phyloP scores from a whole-genome alignment of 2,113 vertebrate genomes.

The Pterocles burchelli region DNA sequence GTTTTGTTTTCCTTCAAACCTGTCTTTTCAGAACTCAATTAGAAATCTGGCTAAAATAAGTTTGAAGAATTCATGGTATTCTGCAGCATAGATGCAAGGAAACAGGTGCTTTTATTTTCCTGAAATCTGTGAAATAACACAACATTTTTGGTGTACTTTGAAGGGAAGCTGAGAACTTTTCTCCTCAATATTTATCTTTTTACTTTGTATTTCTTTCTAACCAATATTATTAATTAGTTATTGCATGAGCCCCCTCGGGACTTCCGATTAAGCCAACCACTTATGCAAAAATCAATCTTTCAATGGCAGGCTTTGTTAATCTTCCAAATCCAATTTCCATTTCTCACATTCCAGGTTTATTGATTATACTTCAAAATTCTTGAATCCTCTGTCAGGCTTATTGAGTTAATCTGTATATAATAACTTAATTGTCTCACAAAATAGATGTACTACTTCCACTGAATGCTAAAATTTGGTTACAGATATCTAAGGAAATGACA shows the following conservation, averaged over 20 bases:
- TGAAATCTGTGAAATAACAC: not conserved
- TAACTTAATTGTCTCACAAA: constrained; percentile 76
- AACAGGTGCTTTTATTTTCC: not conserved
- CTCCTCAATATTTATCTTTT: not conserved
- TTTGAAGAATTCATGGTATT: not conserved
- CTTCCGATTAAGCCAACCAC: constrained; percentile 9
- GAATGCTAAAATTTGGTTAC: constrained; percentile 66
- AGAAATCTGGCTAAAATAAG: not conserved
- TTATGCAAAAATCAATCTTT: constrained; percentile 62
- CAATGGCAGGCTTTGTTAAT: constrained; percentile 59
- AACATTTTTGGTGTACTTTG: not conserved
- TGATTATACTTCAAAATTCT: constrained; percentile 69
- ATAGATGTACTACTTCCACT: constrained; percentile 70
- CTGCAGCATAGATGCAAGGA: not conserved
- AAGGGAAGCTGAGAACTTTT: not conserved
- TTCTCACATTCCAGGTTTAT: constrained; percentile 72
- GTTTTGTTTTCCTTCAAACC: not conserved
- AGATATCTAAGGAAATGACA: constrained; percentile 64
- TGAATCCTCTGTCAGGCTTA: constrained; percentile 56
- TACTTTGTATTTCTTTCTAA: not conserved
- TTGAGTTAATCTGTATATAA: constrained; percentile 71
- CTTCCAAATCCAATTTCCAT: constrained; percentile 66
- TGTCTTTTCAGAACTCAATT: not conserved
- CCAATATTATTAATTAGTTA: constrained; percentile 2
- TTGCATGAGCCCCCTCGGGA: not conserved